phyloP scores from a whole-genome alignment of 2,797 vertebrate species.

The Sebastiscus albofasciatus region DNA sequence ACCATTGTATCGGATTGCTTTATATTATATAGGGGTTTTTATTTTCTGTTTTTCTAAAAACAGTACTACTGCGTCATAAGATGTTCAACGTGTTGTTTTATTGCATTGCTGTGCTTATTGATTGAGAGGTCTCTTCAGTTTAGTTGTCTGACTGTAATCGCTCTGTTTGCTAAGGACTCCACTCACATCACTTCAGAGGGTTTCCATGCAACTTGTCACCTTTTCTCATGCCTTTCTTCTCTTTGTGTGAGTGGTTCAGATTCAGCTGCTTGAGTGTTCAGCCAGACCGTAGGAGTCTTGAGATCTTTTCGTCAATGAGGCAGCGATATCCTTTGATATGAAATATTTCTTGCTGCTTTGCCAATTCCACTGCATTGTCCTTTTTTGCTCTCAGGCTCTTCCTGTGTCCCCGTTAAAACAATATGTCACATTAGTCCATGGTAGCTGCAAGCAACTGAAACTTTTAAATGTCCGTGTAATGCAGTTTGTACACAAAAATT shows the following conservation, averaged over 20 bases:
- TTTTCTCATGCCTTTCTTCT: slow-evolving; percentile 6
- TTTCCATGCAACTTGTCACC: slow-evolving; percentile 14
- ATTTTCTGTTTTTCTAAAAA: neutral
- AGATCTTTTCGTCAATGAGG: slow-evolving; percentile 31
- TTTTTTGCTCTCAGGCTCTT: slow-evolving; percentile 26
- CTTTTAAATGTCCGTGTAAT: slow-evolving; percentile 11
- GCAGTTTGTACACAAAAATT: slow-evolving; percentile 1
- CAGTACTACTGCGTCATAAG: neutral
- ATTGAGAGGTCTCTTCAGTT: slow-evolving; percentile 15
- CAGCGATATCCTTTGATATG: neutral
- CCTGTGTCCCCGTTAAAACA: slow-evolving; percentile 23
- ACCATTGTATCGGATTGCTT: neutral
- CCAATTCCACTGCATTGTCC: slow-evolving; percentile 14
- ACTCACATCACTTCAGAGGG: slow-evolving; percentile 1
- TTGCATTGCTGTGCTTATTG: slow-evolving; percentile 19
- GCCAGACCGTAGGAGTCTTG: slow-evolving; percentile 22
- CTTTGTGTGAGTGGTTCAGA: slow-evolving; percentile 4
- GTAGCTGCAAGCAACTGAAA: slow-evolving; percentile 16
- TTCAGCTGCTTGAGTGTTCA: slow-evolving; percentile 16
- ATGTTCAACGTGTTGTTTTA: slow-evolving; percentile 29
- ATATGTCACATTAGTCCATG: slow-evolving; percentile 12
- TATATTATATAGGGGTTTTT: neutral
- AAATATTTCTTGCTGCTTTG: neutral
- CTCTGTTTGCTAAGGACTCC: slow-evolving; percentile 14
- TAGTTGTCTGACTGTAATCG: slow-evolving; percentile 3